Evolutionary conservation across 1,140 invertebrate species (phyloP).

Genomic region (Charaxes varanes): DNA sequence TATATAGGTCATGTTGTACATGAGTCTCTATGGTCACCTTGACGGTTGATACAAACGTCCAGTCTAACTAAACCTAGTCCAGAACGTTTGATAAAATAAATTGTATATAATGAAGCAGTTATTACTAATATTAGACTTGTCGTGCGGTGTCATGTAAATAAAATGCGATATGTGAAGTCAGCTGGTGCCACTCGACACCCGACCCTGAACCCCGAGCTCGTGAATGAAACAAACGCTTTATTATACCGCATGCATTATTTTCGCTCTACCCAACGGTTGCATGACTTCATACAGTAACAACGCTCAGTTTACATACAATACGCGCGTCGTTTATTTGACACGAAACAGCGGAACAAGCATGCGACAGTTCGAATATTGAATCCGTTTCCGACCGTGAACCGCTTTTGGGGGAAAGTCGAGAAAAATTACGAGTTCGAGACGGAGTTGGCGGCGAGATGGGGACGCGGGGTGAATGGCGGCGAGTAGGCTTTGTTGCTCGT

Average conservation of each 20-base stretch:
- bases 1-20: too few species aligned
- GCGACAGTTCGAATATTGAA: conserved; percentile 41
- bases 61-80: too few species aligned
- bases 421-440: conserved; percentile 53
- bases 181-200: conserved; percentile 36
- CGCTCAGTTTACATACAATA: conserved; percentile 4
- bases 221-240: conserved; percentile 41
- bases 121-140: too few species aligned
- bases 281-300: conserved; percentile 4
- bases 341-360: conserved; percentile 4
- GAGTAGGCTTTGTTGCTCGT: conserved; percentile 66
- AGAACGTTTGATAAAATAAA: too few species aligned
- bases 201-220: conserved; percentile 36
- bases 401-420: conserved; percentile 52
- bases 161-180: conserved; percentile 28
- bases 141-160: conserved; percentile 23
- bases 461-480: conserved; percentile 57
- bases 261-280: conserved; percentile 6
- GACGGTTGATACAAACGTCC: too few species aligned
- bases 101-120: too few species aligned
- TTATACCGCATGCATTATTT: conserved; percentile 34
- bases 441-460: conserved; percentile 35
- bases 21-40: too few species aligned
- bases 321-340: not conserved
- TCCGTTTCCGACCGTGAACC: conserved; percentile 40